A percentile compares a stretch with the other conserved stretches of the same genome.
These are phyloP conservation scores for Acronicta leporina DNA, from an alignment of 2,888 invertebrate species.

Conservation along the genomic window DNA sequence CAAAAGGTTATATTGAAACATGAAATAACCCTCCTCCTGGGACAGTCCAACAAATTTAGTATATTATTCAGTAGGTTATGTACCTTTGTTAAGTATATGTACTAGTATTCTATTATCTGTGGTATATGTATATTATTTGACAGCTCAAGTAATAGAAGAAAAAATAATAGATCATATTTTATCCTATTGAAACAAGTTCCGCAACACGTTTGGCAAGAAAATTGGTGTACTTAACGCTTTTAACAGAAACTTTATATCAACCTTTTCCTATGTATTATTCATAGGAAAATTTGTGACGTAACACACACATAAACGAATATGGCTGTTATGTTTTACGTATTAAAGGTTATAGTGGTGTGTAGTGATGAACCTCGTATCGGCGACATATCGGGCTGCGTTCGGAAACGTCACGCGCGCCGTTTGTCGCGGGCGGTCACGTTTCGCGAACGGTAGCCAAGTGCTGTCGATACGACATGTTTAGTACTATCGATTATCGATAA, in stretches of 20 bases:
- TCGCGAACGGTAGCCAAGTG: slow-evolving; percentile 79
- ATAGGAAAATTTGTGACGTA: slow-evolving; percentile 47
- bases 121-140: not conserved
- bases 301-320: slow-evolving; percentile 27
- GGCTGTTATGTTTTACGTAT: slow-evolving; percentile 25
- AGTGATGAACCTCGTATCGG: slow-evolving; percentile 68
- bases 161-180: no score
- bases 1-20: no score
- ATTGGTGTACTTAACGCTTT: slow-evolving; percentile 52
- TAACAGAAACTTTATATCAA: slow-evolving; percentile 50
- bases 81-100: no score
- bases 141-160: not conserved
- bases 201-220: slow-evolving; percentile 45
- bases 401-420: slow-evolving; percentile 83
- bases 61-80: no score
- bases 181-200: slow-evolving; percentile 23
- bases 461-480: slow-evolving; percentile 62
- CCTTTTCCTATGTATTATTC: slow-evolving; percentile 54
- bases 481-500: slow-evolving; percentile 64
- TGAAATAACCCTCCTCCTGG: no score
- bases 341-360: slow-evolving; percentile 59
- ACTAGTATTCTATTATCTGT: no score
- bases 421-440: slow-evolving; percentile 85
- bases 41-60: no score
- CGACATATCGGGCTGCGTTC: slow-evolving; percentile 79